Evolutionary conservation across 2,797 vertebrate species (phyloP).

Genomic region (Micropoecilia bifurca): DNA sequence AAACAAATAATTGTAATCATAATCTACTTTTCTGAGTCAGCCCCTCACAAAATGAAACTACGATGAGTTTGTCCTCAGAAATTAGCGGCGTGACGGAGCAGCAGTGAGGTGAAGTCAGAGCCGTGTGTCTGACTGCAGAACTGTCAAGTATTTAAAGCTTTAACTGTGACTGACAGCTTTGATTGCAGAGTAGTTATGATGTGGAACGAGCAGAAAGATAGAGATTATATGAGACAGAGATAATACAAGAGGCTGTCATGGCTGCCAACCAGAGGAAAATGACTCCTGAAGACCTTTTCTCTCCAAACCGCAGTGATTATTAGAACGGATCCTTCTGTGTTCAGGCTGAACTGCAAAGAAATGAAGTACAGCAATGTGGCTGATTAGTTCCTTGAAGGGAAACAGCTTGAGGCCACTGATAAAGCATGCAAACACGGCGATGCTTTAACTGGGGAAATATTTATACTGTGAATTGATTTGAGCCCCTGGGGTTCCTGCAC

Average conservation of each 20-base stretch:
- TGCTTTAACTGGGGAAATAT: neutral
- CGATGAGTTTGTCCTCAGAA: constrained; percentile 44
- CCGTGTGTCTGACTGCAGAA: constrained; percentile 65
- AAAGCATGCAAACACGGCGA: constrained; percentile 13
- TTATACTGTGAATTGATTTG: neutral
- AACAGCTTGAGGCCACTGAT: constrained; percentile 22
- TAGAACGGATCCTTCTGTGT: constrained; percentile 20
- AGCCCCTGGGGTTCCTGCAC: neutral
- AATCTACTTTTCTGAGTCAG: constrained; percentile 24
- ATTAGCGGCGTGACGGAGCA: constrained; percentile 54
- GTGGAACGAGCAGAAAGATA: constrained; percentile 51
- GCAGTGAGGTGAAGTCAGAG: constrained; percentile 38
- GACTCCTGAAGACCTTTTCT: constrained; percentile 30
- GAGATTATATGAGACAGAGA: constrained; percentile 58
- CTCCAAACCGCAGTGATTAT: constrained; percentile 44
- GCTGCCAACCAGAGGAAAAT: constrained; percentile 43
- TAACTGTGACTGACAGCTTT: constrained; percentile 75
- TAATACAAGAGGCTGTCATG: constrained; percentile 19
- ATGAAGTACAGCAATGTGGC: constrained; percentile 8
- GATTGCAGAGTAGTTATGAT: constrained; percentile 62
- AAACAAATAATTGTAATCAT: neutral
- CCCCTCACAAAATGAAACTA: constrained; percentile 29
- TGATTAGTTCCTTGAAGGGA: constrained; percentile 21
- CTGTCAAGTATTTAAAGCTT: constrained; percentile 60
- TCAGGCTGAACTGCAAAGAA: constrained; percentile 37